Evolutionary conservation across 1,140 invertebrate species (phyloP).

Genomic region (Cotesia typhae): DNA sequence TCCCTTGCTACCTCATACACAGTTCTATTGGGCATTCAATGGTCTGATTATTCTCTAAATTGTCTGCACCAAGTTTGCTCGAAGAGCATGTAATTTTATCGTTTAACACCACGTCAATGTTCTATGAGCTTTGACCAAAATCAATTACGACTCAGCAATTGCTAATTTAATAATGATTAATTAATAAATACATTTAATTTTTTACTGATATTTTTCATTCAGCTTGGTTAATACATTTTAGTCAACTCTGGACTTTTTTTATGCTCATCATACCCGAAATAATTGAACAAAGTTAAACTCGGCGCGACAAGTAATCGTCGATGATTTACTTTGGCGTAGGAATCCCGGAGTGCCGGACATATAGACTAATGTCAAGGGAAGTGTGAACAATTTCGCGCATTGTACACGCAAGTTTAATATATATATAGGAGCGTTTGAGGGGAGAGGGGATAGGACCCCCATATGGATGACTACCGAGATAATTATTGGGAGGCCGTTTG

Average conservation of each 20-base stretch:
- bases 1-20: conserved; percentile 26
- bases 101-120: conserved; percentile 25
- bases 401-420: conserved; percentile 44
- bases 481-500: conserved; percentile 67
- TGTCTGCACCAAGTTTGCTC: conserved; percentile 34
- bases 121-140: neutral
- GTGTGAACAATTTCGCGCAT: conserved; percentile 67
- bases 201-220: conserved; percentile 1
- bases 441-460: conserved; percentile 42
- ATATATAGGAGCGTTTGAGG: conserved; percentile 9
- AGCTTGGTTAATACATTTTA: neutral
- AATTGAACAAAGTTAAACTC: conserved; percentile 25
- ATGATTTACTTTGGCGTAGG: conserved; percentile 40
- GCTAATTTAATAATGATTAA: neutral
- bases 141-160: neutral
- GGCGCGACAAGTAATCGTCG: conserved; percentile 3
- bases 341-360: conserved; percentile 56
- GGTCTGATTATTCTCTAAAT: conserved; percentile 41
- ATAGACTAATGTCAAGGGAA: conserved; percentile 60
- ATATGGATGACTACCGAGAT: conserved; percentile 59
- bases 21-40: conserved; percentile 34
- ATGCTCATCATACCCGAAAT: neutral
- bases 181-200: no score
- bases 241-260: neutral
- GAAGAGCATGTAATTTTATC: conserved; percentile 30